Base-by-base conservation (phyloP, 2,888 invertebrate genomes). In the Spatulosminthurus flaviceps region DNA sequence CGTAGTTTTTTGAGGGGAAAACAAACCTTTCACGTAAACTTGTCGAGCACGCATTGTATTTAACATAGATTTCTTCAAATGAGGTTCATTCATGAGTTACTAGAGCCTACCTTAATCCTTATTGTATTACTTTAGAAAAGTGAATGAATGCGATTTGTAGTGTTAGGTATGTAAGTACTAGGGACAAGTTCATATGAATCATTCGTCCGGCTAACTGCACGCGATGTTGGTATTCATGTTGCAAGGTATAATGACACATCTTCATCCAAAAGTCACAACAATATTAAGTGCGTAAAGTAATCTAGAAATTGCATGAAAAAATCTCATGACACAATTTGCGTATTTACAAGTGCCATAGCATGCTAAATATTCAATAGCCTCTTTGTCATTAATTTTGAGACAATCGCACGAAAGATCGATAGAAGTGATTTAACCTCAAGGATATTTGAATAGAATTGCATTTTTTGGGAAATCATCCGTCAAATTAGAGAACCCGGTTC, bases 401-500 rank as follows among this genome's bases (percentile, higher is more conserved):
- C 51, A 51, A 51, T 19, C 51, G 51, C 51, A 51, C 51, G n/a
- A 19, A 51, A 5, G n/a, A 19, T 11, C 5, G 9, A 2, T n/a
- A 9, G 51, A 2, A 51, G 51, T n/a, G 51, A 51, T 51, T 51
- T 51, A n/a, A 1, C n/a, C 5, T 51, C n/a, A 34, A 7, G 34
- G 16, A 51, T 11, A 11, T 51, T 51, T 19, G 4, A 2, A 51
- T 5, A 34, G 34, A 34, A n/a, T n/a, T 51, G 51, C 51, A 13
- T 19, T 51, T 51, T 51, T 51, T 19, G 16, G n/a, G n/a, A 51
- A 51, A 51, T 13, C 51, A 51, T 2, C 16, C 5, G 51, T 51
- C 51, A 51, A 4, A 51, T 51, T 51, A 51, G 51, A n/a, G n/a
- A 51, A 51, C 51, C 51, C 51, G 51, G 51, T 51, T 51, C 51